phyloP scores from a whole-genome alignment of 2,113 vertebrate species.

The Aspiorhynchus laticeps region DNA sequence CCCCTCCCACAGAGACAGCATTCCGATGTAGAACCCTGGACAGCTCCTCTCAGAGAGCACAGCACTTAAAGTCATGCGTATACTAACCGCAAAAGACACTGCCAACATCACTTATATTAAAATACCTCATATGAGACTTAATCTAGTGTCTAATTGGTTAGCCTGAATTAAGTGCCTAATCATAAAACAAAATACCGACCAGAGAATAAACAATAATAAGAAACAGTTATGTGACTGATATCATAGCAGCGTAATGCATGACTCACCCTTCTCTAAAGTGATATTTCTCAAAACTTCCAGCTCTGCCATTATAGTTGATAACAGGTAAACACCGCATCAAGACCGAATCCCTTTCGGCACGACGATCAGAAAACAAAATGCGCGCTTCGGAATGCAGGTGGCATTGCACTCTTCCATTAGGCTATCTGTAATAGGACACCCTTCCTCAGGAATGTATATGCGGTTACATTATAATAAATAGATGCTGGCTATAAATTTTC shows the following conservation, averaged over 20 bases:
- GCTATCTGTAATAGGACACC: not conserved
- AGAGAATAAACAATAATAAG: not conserved
- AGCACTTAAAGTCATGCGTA: not conserved
- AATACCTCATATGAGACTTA: not conserved
- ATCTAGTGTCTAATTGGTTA: not conserved
- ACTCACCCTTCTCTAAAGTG: conserved; percentile 87
- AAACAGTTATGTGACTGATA: not conserved
- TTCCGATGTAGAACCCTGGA: conserved; percentile 40
- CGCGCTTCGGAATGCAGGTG: conserved; percentile 39
- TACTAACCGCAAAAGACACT: not conserved
- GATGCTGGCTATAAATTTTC: not conserved
- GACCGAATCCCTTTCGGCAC: conserved; percentile 11
- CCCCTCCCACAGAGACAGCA: not conserved
- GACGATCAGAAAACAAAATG: not conserved
- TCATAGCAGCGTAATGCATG: not conserved
- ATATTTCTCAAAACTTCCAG: conserved; percentile 86
- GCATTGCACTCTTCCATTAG: conserved; percentile 35
- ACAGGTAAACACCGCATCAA: conserved; percentile 67
- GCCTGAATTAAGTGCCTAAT: not conserved
- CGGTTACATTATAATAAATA: not conserved
- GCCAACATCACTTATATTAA: not conserved
- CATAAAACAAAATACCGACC: not conserved
- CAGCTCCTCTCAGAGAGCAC: not conserved
- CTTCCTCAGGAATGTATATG: not conserved
- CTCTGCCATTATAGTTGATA: conserved; percentile 83